Conservation (phyloP, 2,797 vertebrate genomes). For the Pseudopleuronectes americanus region DNA sequence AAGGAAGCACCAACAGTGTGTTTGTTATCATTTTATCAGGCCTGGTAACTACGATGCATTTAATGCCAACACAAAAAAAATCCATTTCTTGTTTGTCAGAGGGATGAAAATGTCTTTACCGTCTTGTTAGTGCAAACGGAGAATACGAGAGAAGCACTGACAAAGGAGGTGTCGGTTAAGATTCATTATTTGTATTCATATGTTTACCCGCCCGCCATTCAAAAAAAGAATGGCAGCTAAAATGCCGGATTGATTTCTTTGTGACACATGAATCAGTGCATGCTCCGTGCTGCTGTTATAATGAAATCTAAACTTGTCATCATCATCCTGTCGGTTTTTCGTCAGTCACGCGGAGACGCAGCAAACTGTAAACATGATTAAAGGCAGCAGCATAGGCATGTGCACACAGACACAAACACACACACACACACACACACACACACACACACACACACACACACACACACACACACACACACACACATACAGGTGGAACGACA, state of each 20-base stretch:
- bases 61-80: constrained; percentile 50
- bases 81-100: constrained; percentile 60
- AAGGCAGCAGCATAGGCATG: constrained; percentile 16
- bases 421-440: too few relatives aligned
- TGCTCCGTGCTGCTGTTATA: constrained; percentile 26
- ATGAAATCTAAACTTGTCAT: constrained; percentile 48
- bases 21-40: constrained; percentile 55
- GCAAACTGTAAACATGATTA: constrained; percentile 41
- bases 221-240: constrained; percentile 13
- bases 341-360: constrained; percentile 25
- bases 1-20: constrained; percentile 16
- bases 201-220: constrained; percentile 2
- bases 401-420: not conserved
- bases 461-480: not conserved
- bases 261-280: constrained; percentile 49
- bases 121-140: constrained; percentile 61
- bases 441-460: too few relatives aligned
- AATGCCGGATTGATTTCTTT: constrained; percentile 54
- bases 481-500: not conserved
- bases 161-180: constrained; percentile 32
- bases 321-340: constrained; percentile 35
- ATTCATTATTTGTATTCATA: constrained; percentile 51
- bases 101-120: constrained; percentile 48
- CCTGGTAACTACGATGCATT: constrained; percentile 39
- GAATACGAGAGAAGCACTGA: constrained; percentile 38